A percentile compares a stretch with the other conserved stretches of the same genome.
Evolutionary conservation across 2,113 vertebrate genomes (phyloP).

Genomic region (Petroica traversi): DNA sequence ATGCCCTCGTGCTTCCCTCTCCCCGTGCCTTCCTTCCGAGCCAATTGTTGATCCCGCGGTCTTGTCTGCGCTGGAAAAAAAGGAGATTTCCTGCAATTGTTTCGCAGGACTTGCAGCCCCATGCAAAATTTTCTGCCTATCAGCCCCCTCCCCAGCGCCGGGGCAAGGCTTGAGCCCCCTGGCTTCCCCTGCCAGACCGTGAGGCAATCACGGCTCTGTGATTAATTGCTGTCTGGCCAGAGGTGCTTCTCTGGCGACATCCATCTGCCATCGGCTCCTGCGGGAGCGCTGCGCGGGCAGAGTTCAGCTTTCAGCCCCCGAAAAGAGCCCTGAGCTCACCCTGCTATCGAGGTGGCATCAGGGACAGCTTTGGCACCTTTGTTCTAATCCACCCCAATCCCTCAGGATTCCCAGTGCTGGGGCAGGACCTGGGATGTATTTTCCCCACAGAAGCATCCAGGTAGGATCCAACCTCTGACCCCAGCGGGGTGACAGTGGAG

Average conservation of each 20-base stretch:
- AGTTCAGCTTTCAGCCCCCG: not conserved
- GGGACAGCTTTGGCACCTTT: not conserved
- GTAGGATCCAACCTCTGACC: not conserved
- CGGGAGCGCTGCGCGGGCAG: not conserved
- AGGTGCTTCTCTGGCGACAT: not conserved
- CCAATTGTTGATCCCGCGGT: constrained; percentile 63
- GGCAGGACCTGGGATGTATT: not conserved
- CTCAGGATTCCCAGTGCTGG: accelerated
- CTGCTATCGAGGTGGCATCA: accelerated
- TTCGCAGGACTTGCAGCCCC: constrained; percentile 18
- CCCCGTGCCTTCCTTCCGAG: constrained; percentile 76
- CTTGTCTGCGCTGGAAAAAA: constrained; percentile 26
- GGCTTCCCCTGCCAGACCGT: constrained; percentile 10
- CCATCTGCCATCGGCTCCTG: not conserved
- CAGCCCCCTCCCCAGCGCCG: not conserved
- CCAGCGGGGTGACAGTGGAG: accelerated
- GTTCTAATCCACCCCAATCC: not conserved
- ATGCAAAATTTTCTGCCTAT: constrained; percentile 11
- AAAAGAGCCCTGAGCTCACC: not conserved
- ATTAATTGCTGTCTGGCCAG: not conserved
- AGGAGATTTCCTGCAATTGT: constrained; percentile 80
- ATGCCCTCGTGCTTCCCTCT: constrained; percentile 38
- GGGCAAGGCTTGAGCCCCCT: not conserved
- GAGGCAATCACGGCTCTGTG: not conserved
- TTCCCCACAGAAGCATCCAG: not conserved